phyloP scores from a whole-genome alignment of 2,113 vertebrate species.

The Oryzias javanicus region DNA sequence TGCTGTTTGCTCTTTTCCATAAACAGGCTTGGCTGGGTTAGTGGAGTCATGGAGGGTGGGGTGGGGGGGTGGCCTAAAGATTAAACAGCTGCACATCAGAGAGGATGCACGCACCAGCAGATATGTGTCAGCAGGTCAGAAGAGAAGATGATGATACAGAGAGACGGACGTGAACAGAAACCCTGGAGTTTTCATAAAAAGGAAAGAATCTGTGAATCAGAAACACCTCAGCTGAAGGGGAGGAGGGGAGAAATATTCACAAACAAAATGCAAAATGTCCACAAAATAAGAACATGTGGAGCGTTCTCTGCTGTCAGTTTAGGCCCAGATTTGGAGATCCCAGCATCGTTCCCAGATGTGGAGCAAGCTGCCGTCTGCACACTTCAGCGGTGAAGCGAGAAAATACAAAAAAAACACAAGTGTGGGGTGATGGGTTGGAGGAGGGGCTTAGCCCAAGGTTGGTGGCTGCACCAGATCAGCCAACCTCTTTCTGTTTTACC shows the following conservation, averaged over 20 bases:
- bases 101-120: slow-evolving; percentile 43
- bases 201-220: not conserved
- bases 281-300: slow-evolving; percentile 15
- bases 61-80: slow-evolving; percentile 46
- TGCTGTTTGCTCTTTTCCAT: not conserved
- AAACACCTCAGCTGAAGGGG: slow-evolving; percentile 7
- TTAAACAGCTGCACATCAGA: slow-evolving; percentile 45
- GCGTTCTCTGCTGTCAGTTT: slow-evolving; percentile 2
- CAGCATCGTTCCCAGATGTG: slow-evolving; percentile 47
- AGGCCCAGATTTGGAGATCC: slow-evolving; percentile 8
- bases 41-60: slow-evolving; percentile 18
- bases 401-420: not conserved
- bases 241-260: not conserved
- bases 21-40: slow-evolving; percentile 21
- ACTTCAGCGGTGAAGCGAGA: slow-evolving; percentile 38
- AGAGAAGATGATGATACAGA: not conserved
- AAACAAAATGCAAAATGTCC: slow-evolving; percentile 30
- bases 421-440: slow-evolving; percentile 12
- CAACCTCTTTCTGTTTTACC: slow-evolving; percentile 19
- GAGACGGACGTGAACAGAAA: not conserved
- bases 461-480: slow-evolving; percentile 41
- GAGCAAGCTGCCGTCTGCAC: slow-evolving; percentile 43
- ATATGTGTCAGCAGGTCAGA: slow-evolving; percentile 63
- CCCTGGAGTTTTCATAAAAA: not conserved
- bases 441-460: slow-evolving; percentile 36